Percentiles rank a stretch among this genome's conserved stretches.
Evolutionary conservation across 2,113 vertebrate species (phyloP).

Genomic region (Lampris incognitus): DNA sequence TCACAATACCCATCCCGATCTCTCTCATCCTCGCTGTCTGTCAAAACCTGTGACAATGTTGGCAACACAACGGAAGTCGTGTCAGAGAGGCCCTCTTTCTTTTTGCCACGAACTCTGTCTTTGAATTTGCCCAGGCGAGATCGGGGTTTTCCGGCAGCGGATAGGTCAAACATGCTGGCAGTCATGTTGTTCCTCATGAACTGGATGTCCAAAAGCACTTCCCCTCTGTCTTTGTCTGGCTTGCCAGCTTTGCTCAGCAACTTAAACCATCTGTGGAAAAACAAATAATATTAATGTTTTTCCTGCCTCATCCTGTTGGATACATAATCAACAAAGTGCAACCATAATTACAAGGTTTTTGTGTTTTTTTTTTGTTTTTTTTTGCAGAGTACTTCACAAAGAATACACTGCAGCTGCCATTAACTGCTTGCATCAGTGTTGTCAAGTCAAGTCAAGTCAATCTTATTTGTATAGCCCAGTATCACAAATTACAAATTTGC

Average conservation of each 20-base stretch:
- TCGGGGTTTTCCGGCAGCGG: slow-evolving; percentile 88
- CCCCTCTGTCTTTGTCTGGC: slow-evolving; percentile 92
- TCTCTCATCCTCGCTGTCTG: slow-evolving; percentile 90
- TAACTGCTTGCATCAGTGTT: neutral
- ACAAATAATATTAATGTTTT: neutral
- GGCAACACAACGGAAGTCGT: slow-evolving; percentile 80
- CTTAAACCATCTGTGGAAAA: slow-evolving; percentile 89
- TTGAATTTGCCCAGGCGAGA: slow-evolving; percentile 92
- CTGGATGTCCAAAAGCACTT: slow-evolving; percentile 93
- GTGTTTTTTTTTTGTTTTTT: neutral
- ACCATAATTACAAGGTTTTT: neutral
- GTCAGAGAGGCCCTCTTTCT: slow-evolving; percentile 82
- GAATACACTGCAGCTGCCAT: neutral
- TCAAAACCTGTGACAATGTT: slow-evolving; percentile 77
- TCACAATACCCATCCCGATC: slow-evolving; percentile 2
- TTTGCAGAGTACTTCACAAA: neutral
- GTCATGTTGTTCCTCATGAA: slow-evolving; percentile 97
- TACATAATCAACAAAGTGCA: neutral
- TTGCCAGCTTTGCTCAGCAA: slow-evolving; percentile 91
- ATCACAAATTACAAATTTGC: too few species aligned
- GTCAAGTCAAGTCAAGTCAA: neutral
- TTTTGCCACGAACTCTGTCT: slow-evolving; percentile 92
- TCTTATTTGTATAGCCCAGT: too few species aligned
- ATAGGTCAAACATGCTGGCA: slow-evolving; percentile 96
- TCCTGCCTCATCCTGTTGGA: neutral